Conservation (phyloP, 2,113 vertebrate species). For the Stigmatopora argus region DNA sequence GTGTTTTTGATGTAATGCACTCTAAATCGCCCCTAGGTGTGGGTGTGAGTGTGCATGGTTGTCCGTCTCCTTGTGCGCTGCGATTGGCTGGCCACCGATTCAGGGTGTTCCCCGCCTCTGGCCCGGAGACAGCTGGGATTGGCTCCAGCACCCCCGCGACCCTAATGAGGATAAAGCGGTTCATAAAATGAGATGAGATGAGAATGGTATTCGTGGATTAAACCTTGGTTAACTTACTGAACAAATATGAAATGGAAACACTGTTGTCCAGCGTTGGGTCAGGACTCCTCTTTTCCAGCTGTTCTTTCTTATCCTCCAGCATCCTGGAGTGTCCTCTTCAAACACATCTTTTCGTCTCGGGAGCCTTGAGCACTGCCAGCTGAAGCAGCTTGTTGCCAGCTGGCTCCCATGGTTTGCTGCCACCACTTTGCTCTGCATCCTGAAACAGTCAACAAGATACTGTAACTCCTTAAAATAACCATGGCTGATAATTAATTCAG, state of each 20-base stretch:
- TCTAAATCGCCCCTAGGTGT: too few relatives aligned
- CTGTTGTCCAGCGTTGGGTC: constrained; percentile 10
- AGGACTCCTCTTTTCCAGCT: constrained; percentile 35
- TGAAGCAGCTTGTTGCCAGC: constrained; percentile 40
- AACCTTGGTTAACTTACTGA: constrained; percentile 10
- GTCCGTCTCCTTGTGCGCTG: too few relatives aligned
- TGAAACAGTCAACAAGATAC: constrained; percentile 54
- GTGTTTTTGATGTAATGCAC: background rate
- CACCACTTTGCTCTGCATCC: constrained; percentile 40
- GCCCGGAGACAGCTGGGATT: too few relatives aligned
- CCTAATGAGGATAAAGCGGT: too few relatives aligned
- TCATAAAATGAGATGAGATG: too few relatives aligned
- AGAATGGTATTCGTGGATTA: background rate
- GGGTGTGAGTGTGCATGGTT: too few relatives aligned
- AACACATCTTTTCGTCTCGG: background rate
- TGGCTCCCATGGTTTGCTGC: constrained; percentile 24
- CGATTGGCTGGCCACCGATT: too few relatives aligned
- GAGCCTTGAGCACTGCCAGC: constrained; percentile 34
- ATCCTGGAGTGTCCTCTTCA: constrained; percentile 35
- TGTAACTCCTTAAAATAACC: constrained; percentile 39
- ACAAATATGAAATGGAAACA: constrained; percentile 9
- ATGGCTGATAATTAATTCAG: constrained; percentile 42
- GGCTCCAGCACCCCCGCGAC: too few relatives aligned
- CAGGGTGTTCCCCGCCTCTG: too few relatives aligned
- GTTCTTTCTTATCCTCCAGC: constrained; percentile 46